phyloP scores from a whole-genome alignment of 53 echinoderm and acorn worm genomes.

The Patiria pectinifera region DNA sequence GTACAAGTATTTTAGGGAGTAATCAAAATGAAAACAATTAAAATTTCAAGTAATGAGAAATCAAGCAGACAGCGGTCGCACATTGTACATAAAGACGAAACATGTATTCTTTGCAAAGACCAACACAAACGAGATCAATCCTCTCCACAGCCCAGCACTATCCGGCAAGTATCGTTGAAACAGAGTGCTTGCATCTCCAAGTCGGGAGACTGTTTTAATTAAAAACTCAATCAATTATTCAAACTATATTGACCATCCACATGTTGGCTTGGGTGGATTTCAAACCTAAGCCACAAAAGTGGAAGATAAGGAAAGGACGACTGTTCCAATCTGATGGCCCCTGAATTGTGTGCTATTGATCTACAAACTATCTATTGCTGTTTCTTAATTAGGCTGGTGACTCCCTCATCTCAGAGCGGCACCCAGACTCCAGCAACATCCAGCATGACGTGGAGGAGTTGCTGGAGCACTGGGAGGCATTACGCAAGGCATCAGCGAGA shows the following conservation, averaged over 20 bases:
- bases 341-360: background rate
- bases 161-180: too few relatives aligned
- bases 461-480: constrained; percentile 75
- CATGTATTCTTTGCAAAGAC: too few relatives aligned
- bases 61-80: too few relatives aligned
- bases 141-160: too few relatives aligned
- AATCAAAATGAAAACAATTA: too few relatives aligned
- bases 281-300: background rate
- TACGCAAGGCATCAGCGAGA: constrained; percentile 77
- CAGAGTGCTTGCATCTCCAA: too few relatives aligned
- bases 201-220: too few relatives aligned
- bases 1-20: too few relatives aligned
- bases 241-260: background rate
- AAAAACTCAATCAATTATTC: too few relatives aligned
- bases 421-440: constrained; percentile 70
- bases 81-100: too few relatives aligned
- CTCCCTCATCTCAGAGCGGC: constrained; percentile 67
- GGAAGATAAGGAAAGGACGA: background rate
- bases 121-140: too few relatives aligned
- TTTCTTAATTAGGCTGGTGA: constrained; percentile 69
- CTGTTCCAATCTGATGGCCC: background rate
- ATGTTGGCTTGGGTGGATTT: background rate
- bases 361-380: background rate
- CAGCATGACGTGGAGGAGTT: constrained; percentile 70
- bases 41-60: too few relatives aligned